These are phyloP conservation scores for Acrocyrtus sp. DNA, from an alignment of 2,888 invertebrate species.

Conservation along the genomic window DNA sequence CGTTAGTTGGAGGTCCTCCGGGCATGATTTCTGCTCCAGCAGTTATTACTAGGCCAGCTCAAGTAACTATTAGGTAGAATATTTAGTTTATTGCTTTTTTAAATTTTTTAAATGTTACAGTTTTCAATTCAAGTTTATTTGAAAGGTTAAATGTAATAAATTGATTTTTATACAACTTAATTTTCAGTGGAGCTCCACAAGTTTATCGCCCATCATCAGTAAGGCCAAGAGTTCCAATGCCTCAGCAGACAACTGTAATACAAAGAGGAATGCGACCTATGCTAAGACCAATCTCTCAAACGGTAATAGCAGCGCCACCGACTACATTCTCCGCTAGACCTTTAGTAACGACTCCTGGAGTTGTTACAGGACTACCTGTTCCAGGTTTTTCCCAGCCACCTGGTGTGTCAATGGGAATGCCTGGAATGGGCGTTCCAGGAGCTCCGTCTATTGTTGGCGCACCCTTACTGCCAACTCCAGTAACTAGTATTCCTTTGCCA, in stretches of 20 bases:
- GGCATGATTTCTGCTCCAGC: conserved; percentile 36
- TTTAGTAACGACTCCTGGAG: conserved; percentile 4
- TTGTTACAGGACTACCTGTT: conserved; percentile 11
- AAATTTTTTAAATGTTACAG: no score
- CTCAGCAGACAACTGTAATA: neutral
- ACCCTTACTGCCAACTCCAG: neutral
- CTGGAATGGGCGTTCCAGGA: conserved; percentile 9
- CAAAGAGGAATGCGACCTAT: conserved; percentile 2
- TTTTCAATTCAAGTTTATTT: no score
- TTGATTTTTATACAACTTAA: neutral
- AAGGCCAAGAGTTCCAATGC: conserved; percentile 5
- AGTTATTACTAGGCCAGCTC: conserved; percentile 39
- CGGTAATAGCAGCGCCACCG: conserved; percentile 6
- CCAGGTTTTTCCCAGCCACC: conserved; percentile 10
- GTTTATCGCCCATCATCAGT: conserved; percentile 24
- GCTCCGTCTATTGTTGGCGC: conserved; percentile 12
- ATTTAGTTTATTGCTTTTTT: conserved; percentile 17
- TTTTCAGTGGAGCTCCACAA: conserved; percentile 32
- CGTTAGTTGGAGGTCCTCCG: neutral
- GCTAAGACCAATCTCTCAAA: conserved; percentile 6
- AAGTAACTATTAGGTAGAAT: conserved; percentile 59
- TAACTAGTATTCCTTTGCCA: conserved; percentile 29
- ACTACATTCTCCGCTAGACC: conserved; percentile 20
- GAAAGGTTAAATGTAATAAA: no score
- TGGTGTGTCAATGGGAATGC: neutral